Conservation (phyloP, 2,113 vertebrate genomes). For the Willisornis vidua region DNA sequence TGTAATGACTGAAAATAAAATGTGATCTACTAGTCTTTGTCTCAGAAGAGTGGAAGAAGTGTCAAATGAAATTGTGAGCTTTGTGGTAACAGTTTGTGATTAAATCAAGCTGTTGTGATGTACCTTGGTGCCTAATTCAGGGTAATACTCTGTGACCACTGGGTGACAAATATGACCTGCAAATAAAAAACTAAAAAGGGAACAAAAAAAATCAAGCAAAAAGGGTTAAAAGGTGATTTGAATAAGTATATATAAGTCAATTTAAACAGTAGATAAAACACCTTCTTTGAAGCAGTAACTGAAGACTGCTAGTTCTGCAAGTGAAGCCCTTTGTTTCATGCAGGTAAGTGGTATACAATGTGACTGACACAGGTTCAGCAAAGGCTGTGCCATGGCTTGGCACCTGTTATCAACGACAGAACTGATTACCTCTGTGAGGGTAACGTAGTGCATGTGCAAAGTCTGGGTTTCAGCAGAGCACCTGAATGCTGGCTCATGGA, state of each 20-base stretch:
- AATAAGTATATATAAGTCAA: not conserved
- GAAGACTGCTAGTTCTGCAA: not conserved
- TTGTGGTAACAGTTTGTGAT: not conserved
- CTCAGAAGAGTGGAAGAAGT: not conserved
- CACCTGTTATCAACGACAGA: not conserved
- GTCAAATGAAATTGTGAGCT: not conserved
- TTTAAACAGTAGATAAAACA: not conserved
- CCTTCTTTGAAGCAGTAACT: not conserved
- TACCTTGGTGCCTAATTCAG: not conserved
- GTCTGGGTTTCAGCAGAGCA: not conserved
- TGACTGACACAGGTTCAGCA: not conserved
- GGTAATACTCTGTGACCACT: not conserved
- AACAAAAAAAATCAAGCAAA: not conserved
- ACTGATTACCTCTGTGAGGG: not conserved
- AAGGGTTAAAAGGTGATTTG: not conserved
- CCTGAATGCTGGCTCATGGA: not conserved
- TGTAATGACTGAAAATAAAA: not conserved
- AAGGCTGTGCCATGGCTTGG: not conserved
- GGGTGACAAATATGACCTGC: not conserved
- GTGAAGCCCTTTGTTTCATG: not conserved
- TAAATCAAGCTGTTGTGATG: not conserved
- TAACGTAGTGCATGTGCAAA: not conserved
- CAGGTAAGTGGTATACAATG: conserved; percentile 19
- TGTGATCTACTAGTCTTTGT: not conserved
- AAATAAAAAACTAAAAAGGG: not conserved